These are phyloP conservation scores for Drosophila leonis DNA, from an alignment of 2,888 invertebrate species.

Conservation along the genomic window DNA sequence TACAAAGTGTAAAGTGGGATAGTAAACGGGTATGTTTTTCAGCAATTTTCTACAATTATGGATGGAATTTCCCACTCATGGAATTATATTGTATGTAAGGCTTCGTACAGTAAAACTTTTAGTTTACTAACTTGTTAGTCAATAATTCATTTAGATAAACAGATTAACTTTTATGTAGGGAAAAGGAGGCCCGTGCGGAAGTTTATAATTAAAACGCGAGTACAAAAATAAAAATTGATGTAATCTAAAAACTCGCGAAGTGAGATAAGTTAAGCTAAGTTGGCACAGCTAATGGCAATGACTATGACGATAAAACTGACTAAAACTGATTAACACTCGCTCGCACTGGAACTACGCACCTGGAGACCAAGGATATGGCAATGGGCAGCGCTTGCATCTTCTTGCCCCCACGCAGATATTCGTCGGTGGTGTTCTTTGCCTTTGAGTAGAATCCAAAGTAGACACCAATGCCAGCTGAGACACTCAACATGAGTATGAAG, in stretches of 20 bases:
- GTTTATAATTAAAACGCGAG: not conserved
- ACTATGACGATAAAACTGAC: conserved; percentile 7
- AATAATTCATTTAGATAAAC: not conserved
- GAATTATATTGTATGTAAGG: no score
- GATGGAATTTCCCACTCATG: no score
- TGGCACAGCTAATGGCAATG: conserved; percentile 13
- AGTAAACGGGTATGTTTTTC: no score
- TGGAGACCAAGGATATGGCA: conserved; percentile 88
- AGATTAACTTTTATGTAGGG: not conserved
- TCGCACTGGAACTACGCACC: conserved; percentile 57
- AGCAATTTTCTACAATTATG: no score
- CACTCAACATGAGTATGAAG: conserved; percentile 86
- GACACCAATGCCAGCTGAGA: conserved; percentile 87
- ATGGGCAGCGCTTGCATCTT: conserved; percentile 88
- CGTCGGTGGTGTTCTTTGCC: conserved; percentile 86
- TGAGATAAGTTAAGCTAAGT: conserved; percentile 22
- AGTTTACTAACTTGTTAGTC: no score
- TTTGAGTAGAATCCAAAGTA: conserved; percentile 87
- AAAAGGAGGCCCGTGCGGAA: conserved; percentile 2
- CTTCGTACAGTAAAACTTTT: no score
- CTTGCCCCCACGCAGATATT: conserved; percentile 87
- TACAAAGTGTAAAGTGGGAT: no score
- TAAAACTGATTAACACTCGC: conserved; percentile 11
- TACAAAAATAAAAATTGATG: no score
- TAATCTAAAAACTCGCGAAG: not conserved